phyloP scores from a whole-genome alignment of 2,113 vertebrate genomes.

The Haliaeetus leucogaster region DNA sequence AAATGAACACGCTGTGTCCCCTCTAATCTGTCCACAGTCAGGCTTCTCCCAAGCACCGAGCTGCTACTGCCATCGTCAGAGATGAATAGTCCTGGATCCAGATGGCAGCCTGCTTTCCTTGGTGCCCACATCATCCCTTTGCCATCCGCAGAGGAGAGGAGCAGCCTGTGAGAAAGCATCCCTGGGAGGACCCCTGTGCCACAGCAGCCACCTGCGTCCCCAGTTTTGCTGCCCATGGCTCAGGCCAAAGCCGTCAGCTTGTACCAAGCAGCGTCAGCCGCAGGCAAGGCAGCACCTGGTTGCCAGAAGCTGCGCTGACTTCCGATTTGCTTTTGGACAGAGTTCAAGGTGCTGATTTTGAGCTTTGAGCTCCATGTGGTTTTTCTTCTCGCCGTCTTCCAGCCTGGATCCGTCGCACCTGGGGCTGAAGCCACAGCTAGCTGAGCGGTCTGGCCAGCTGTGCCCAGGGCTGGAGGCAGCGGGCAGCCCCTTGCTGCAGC shows the following conservation, averaged over 20 bases:
- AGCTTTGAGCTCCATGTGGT: neutral
- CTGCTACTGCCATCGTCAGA: neutral
- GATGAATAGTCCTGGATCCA: slow-evolving; percentile 3
- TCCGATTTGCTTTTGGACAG: neutral
- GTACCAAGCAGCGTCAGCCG: accelerated
- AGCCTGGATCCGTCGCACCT: accelerated
- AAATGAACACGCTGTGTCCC: neutral
- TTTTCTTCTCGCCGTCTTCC: neutral
- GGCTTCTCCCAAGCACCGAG: neutral
- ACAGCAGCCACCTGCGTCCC: neutral
- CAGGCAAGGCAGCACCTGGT: neutral
- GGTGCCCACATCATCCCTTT: neutral
- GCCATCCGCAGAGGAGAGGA: neutral
- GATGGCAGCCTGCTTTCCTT: neutral
- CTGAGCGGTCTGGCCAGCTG: neutral
- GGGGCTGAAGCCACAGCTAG: neutral
- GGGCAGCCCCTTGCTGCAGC: neutral
- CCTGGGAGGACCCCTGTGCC: neutral
- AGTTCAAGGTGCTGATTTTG: neutral
- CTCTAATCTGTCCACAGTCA: slow-evolving; percentile 33
- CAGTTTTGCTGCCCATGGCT: neutral
- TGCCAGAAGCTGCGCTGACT: neutral
- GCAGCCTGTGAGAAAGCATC: neutral
- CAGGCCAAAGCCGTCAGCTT: neutral
- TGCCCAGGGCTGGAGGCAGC: neutral